Percentiles rank a stretch among this genome's conserved stretches.
Conservation (phyloP, 2,888 invertebrate species). For the Myathropa florea region DNA sequence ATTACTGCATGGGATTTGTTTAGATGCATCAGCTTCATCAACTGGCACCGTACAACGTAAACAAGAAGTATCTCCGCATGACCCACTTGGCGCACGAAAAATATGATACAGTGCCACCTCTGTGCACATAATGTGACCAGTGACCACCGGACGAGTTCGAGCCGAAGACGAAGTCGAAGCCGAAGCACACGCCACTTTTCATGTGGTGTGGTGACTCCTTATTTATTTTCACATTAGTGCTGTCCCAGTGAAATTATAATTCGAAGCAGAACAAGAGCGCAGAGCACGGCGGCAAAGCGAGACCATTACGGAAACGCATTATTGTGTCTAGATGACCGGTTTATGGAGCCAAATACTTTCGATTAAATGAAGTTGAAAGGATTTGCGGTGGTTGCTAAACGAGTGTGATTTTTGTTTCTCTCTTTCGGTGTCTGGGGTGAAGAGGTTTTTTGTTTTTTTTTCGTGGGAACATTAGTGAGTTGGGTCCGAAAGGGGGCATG, state of each 20-base stretch:
- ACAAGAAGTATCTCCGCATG: slow-evolving; percentile 10
- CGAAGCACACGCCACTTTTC: background rate
- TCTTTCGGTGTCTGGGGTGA: background rate
- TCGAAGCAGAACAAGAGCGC: slow-evolving; percentile 1
- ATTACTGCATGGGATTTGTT: slow-evolving; percentile 14
- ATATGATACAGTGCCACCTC: slow-evolving; percentile 15
- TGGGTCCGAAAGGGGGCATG: no score
- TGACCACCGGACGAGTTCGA: background rate
- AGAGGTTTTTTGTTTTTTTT: no score
- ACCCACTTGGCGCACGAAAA: slow-evolving; percentile 56
- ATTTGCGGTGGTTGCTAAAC: slow-evolving; percentile 27
- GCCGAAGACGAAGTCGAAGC: background rate
- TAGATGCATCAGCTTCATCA: background rate
- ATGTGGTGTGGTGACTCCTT: background rate
- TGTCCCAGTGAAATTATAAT: slow-evolving; percentile 20
- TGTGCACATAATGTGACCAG: background rate
- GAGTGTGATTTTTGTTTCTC: background rate
- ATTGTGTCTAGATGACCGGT: slow-evolving; percentile 55
- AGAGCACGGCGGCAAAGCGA: background rate
- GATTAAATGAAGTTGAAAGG: slow-evolving; percentile 65
- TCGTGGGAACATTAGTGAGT: background rate
- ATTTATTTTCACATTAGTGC: slow-evolving; percentile 36
- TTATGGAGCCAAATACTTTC: slow-evolving; percentile 63
- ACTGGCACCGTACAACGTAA: background rate
- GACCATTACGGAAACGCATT: slow-evolving; percentile 50